A percentile compares a stretch with the other conserved stretches of the same genome.
phyloP scores from a whole-genome alignment of 1,140 invertebrate species.

The Camponotus pennsylvanicus region DNA sequence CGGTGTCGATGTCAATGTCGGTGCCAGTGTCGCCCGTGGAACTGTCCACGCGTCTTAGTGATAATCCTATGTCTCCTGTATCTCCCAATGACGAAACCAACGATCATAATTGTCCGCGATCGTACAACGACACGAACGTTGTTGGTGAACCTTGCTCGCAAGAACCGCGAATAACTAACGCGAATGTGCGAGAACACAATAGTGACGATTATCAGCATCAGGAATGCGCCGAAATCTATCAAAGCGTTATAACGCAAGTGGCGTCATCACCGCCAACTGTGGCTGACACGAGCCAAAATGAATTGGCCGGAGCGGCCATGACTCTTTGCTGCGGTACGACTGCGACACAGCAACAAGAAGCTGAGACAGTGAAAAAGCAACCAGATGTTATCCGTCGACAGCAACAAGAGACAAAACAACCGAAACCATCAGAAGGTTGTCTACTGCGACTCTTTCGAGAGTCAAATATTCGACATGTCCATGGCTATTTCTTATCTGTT shows the following conservation, averaged over 20 bases:
- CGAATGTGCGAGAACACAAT: constrained; percentile 66
- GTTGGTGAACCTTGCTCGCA: constrained; percentile 60
- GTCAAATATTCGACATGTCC: constrained; percentile 98
- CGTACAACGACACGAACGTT: constrained; percentile 52
- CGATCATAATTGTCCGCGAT: constrained; percentile 22
- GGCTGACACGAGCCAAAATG: constrained; percentile 72
- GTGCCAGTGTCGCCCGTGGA: constrained; percentile 77
- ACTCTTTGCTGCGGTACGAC: constrained; percentile 84
- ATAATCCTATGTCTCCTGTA: constrained; percentile 44
- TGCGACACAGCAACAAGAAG: constrained; percentile 78
- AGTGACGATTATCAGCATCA: constrained; percentile 57
- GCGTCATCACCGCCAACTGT: constrained; percentile 59
- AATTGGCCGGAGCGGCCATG: constrained; percentile 83
- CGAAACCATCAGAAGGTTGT: constrained; percentile 85
- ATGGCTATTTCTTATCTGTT: constrained; percentile 99
- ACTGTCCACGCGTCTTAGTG: constrained; percentile 67
- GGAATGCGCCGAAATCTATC: constrained; percentile 55
- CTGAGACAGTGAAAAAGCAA: constrained; percentile 71
- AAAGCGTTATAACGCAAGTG: constrained; percentile 61
- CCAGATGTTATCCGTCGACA: constrained; percentile 72
- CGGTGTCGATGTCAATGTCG: constrained; percentile 75
- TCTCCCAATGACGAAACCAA: constrained; percentile 60
- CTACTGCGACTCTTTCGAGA: constrained; percentile 98
- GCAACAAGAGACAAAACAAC: constrained; percentile 82
- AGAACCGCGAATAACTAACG: constrained; percentile 39